Evolutionary conservation across 2,888 invertebrate species (phyloP), one percentile per base, ranked within the genome.

Genomic region (Meta bourneti): DNA sequence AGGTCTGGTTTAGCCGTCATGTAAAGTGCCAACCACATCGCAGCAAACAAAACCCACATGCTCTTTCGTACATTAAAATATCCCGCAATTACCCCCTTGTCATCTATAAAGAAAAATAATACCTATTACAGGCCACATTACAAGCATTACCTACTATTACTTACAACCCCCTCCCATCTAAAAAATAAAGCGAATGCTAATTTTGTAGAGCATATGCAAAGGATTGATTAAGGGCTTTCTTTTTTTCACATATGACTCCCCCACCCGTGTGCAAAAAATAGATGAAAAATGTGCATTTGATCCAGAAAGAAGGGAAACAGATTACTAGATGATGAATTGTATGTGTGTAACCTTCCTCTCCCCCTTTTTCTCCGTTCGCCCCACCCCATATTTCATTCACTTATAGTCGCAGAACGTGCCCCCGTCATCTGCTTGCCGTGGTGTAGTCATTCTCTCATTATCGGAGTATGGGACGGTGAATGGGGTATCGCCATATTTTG

Each of bases 281-380:
- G 78, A 82, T 87, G 91, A 91, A 87, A 91, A 91, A 91, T 91
- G 91, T 91, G 91, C 78, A 72, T 87, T 87, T 91, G 91, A 91
- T 91, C 91, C 87, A 82, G 7, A 78, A 72, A 87, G 87, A 91
- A 87, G 78, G 79, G 83, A 78, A 91, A 87, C 91, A 91, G 91
- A 91, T 91, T 91, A 91, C 78, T 69, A 80, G 87, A 91, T 91
- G 91, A 91, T 91, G 91, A 91, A 91, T 91, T 74, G 86, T 91
- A 74, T 86, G 70, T 85, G 80, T 77, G 90, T 86, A 91, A 91
- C 91, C 83, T 84, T 91, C 70, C 69, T 20, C 70, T 75, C 70
- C 79, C 52, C 16, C 20, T 48, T 71, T 70, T 51, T 71, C 52
- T 13, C 20, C 52, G 49, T 69, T 52, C 19, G 16, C 79, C 54